phyloP scores from a whole-genome alignment of 2,113 vertebrate genomes.

The Gallinago media region DNA sequence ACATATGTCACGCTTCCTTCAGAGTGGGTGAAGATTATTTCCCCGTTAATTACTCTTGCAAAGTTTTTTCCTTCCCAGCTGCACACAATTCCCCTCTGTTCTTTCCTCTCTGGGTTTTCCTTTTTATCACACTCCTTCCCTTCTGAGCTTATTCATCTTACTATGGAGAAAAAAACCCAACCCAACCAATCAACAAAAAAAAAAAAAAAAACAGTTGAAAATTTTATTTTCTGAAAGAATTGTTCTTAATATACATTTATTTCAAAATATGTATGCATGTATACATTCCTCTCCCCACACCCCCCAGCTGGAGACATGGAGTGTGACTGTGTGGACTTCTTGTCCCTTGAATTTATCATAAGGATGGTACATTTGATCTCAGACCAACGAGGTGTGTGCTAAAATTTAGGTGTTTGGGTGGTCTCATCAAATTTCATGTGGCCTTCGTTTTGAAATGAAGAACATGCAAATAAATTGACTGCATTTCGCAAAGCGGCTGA shows the following conservation, averaged over 20 bases:
- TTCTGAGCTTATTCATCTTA: not conserved
- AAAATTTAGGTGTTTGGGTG: not conserved
- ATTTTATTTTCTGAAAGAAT: not conserved
- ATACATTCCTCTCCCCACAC: not conserved
- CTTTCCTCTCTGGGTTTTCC: not conserved
- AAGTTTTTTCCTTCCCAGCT: not conserved
- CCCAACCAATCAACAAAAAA: not conserved
- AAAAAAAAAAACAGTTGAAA: rapidly evolving
- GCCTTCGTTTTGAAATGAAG: not conserved
- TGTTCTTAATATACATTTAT: not conserved
- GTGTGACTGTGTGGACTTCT: not conserved
- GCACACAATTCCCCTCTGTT: not conserved
- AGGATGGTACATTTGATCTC: not conserved
- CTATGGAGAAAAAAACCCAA: too few relatives aligned
- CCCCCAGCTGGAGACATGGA: not conserved
- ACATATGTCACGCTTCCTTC: not conserved
- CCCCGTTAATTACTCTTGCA: not conserved
- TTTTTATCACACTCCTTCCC: not conserved
- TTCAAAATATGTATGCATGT: not conserved
- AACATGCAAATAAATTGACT: not conserved
- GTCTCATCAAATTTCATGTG: not conserved
- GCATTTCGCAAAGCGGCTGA: not conserved
- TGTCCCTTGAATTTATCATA: not conserved
- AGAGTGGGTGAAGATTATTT: conserved; percentile 13
- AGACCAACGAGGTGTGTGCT: not conserved